Evolutionary conservation across 2,113 vertebrate genomes (phyloP), one percentile per base, ranked within the genome.

Genomic region (Amia ocellicauda): DNA sequence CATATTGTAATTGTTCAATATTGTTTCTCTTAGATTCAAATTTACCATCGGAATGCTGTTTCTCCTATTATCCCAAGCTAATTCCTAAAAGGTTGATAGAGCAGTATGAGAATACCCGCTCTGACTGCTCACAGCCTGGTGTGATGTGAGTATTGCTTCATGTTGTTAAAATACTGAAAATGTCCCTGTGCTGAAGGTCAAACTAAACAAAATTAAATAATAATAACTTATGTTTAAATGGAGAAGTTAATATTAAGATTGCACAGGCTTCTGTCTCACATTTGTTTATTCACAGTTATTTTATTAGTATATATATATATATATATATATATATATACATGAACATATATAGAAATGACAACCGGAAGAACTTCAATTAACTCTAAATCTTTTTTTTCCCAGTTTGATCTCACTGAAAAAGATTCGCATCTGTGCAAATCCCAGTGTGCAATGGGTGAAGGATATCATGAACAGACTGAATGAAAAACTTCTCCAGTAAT

Each of bases 11-110:
- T 36, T 2, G 31, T n/a, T n/a, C n/a, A n/a, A n/a, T n/a, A n/a
- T n/a, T n/a, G 31, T 3, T 55, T 41, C 28, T 41, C 0, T 31
- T 61, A 85, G 80, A 2, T 63, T 7, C 0, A 2, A 20, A 0
- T 0, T 36, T 1, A 1, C 81, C 77, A 0, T n/a, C 60, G 0
- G 14, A 66, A 26, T 87, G 85, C 67, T 87, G 84, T 66, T 84
- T 83, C 64, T 7, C 1, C 0, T 50, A 51, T 2, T 74, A 67
- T 64, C 11, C 4, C 0, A 54, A 52, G 17, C 56, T 0, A 53
- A 0, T 84, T 1, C 16, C 1, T 0, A 10, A 19, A 11, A 0
- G n/a, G n/a, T n/a, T n/a, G n/a, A n/a, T n/a, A 26, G 0, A 0
- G 0, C 36, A 29, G 0, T 83, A 81, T 24, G 5, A 3, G 0